These are phyloP conservation scores for Brevimyrus niger DNA, from an alignment of 2,113 vertebrate species.

Conservation along the genomic window DNA sequence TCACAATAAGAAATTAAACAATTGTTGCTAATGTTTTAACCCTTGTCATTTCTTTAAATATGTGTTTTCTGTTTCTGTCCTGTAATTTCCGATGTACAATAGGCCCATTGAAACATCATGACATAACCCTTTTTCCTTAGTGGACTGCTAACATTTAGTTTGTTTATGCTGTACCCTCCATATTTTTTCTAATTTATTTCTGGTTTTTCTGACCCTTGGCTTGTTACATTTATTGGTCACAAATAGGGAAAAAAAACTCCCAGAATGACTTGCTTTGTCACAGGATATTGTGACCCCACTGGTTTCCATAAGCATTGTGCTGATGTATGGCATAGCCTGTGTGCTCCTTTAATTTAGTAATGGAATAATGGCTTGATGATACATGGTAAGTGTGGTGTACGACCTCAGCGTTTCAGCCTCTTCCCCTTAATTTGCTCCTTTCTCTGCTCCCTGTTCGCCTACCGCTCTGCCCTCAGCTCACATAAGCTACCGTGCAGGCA, in stretches of 20 bases:
- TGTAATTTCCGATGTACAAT: not conserved
- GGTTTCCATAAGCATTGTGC: not conserved
- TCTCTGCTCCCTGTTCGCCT: not conserved
- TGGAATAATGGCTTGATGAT: not conserved
- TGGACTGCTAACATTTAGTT: not conserved
- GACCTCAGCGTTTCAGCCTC: not conserved
- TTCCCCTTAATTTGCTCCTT: not conserved
- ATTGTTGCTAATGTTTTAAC: not conserved
- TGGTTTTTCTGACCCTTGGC: not conserved
- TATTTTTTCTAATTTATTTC: not conserved
- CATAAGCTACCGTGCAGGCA: slow-evolving; percentile 22
- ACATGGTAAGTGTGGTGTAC: not conserved
- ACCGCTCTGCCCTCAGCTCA: slow-evolving; percentile 9
- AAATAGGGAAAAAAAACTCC: not conserved
- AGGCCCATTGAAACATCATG: not conserved
- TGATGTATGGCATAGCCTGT: not conserved
- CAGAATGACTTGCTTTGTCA: not conserved
- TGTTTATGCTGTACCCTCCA: not conserved
- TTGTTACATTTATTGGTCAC: not conserved
- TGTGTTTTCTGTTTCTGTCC: not conserved
- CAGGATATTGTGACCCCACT: not conserved
- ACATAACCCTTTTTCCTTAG: not conserved
- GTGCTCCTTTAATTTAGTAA: not conserved
- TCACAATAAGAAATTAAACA: slow-evolving; percentile 4
- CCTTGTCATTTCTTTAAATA: not conserved